Conservation (phyloP, 2,888 invertebrate species). For the Chelonus formosanus region DNA sequence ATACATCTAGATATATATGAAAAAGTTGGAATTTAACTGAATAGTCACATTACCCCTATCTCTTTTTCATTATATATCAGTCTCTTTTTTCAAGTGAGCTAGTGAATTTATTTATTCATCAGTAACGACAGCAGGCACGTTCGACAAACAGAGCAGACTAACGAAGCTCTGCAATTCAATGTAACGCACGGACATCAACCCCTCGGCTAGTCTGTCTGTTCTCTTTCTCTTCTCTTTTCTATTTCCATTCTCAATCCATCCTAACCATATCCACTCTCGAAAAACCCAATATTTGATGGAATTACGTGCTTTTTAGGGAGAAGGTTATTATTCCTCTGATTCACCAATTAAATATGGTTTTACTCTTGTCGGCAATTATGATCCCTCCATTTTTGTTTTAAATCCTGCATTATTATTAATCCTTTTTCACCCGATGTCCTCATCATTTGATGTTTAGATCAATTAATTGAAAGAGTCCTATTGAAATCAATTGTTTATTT, state of each 20-base stretch:
- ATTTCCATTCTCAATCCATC: slow-evolving; percentile 7
- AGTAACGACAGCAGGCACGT: slow-evolving; percentile 51
- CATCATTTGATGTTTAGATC: slow-evolving; percentile 6
- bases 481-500: slow-evolving; percentile 32
- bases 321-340: slow-evolving; percentile 5
- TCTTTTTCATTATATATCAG: slow-evolving; percentile 28
- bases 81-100: slow-evolving; percentile 33
- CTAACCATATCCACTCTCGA: slow-evolving; percentile 7
- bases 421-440: not conserved
- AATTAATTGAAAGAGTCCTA: not conserved
- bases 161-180: slow-evolving; percentile 46
- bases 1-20: slow-evolving; percentile 9
- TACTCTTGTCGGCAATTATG: slow-evolving; percentile 11
- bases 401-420: not conserved
- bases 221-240: slow-evolving; percentile 31
- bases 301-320: slow-evolving; percentile 12
- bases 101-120: slow-evolving; percentile 58
- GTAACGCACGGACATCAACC: slow-evolving; percentile 15
- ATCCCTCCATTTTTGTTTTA: not conserved
- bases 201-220: slow-evolving; percentile 9
- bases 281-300: slow-evolving; percentile 12
- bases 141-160: slow-evolving; percentile 57
- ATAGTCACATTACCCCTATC: slow-evolving; percentile 28
- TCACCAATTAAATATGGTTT: slow-evolving; percentile 1
- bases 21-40: no score